phyloP scores from a whole-genome alignment of 2,113 vertebrate species.

The Nyctibius bracteatus region DNA sequence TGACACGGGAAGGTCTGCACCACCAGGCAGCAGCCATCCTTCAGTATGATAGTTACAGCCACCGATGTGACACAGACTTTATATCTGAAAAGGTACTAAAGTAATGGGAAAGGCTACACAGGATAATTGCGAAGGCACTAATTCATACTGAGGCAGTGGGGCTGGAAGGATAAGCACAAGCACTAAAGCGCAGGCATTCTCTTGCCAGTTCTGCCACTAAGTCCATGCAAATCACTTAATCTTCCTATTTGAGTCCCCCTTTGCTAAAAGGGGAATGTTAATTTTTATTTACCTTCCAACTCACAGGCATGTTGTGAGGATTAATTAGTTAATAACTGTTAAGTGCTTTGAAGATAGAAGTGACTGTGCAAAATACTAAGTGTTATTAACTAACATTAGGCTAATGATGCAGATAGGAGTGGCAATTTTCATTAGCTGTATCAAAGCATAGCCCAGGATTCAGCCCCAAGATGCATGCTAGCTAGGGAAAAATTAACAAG shows the following conservation, averaged over 20 bases:
- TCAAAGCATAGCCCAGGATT: constrained; percentile 15
- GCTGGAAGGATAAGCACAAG: not conserved
- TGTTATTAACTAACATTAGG: constrained; percentile 31
- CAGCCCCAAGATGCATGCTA: not conserved
- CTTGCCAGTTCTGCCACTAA: constrained; percentile 27
- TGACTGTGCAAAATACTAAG: constrained; percentile 14
- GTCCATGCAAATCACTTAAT: constrained; percentile 31
- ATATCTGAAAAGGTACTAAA: not conserved
- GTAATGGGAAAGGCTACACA: not conserved
- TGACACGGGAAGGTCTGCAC: not conserved
- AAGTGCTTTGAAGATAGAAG: constrained; percentile 37
- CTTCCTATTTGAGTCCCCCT: constrained; percentile 11
- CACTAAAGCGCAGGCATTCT: not conserved
- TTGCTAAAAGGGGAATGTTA: constrained; percentile 35
- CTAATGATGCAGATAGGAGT: constrained; percentile 24
- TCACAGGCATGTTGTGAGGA: constrained; percentile 26
- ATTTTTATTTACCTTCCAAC: constrained; percentile 39
- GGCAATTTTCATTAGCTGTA: not conserved
- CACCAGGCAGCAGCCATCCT: not conserved
- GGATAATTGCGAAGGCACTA: not conserved
- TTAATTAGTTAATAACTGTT: constrained; percentile 62
- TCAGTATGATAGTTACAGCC: fast-evolving
- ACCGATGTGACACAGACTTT: not conserved
- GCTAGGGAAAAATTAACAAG: constrained; percentile 25
- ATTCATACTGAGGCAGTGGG: not conserved